Evolutionary conservation across 2,888 invertebrate species (phyloP).

Genomic region (Lepetodrilus schrolli): DNA sequence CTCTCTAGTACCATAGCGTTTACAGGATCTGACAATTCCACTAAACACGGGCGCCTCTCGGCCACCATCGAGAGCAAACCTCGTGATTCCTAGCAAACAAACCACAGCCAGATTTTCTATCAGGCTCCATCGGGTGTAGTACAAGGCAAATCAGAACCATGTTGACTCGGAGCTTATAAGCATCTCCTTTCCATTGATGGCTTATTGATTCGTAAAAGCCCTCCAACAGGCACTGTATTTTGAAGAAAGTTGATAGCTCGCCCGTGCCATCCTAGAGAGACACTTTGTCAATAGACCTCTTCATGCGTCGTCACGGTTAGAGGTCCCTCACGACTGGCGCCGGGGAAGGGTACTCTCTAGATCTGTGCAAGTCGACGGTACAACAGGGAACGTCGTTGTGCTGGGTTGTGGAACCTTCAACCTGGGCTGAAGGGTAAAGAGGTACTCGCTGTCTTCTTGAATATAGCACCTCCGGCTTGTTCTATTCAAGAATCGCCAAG

Average conservation of each 20-base stretch:
- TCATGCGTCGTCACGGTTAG: conserved; percentile 12
- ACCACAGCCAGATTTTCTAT: conserved; percentile 16
- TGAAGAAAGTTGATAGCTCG: conserved; percentile 22
- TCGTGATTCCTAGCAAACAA: not conserved
- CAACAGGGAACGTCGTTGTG: not conserved
- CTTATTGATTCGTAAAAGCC: conserved; percentile 10
- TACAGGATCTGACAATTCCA: not conserved
- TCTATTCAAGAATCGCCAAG: too few species aligned
- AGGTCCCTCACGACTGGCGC: not conserved
- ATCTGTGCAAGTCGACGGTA: too few species aligned
- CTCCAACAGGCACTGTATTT: not conserved
- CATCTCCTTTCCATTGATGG: conserved; percentile 18
- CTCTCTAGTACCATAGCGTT: not conserved
- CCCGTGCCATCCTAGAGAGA: conserved; percentile 13
- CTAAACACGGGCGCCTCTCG: not conserved
- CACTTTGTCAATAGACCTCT: conserved; percentile 14
- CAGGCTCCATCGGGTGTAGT: not conserved
- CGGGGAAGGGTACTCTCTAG: not conserved
- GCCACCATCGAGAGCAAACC: not conserved
- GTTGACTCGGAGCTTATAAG: conserved; percentile 4
- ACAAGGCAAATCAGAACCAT: conserved; percentile 6
- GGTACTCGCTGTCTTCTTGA: not conserved
- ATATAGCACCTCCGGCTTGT: too few species aligned
- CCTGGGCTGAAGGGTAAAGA: not conserved
- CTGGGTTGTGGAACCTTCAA: not conserved